Evolutionary conservation across 2,888 invertebrate genomes (phyloP), one percentile per base, ranked within the genome.

Genomic region (Drosophila longiperda): DNA sequence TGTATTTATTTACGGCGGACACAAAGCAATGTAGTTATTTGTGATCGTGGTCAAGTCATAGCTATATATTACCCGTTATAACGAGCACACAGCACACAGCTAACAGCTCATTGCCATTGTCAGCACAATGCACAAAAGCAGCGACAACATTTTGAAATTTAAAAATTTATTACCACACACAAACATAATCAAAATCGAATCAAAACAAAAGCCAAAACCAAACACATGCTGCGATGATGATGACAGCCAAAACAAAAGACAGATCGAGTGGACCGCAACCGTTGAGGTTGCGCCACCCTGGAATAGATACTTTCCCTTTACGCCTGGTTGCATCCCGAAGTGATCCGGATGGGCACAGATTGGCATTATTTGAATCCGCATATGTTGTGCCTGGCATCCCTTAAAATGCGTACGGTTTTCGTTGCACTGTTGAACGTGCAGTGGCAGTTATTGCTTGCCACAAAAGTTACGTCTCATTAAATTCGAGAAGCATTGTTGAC

Each of bases 181-280:
- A 88, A 90, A 90, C 87, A 86, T 90, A 81, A 87, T 87, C 90
- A 86, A 83, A 87, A 77, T 82, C 80, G 32, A 76, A 87, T 87
- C 90, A 87, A 82, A 90, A 87, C 89, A 87, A 88, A 67, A 70
- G 53, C 50, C 45, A 54, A 61, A 53, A 54, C 20, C 36, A 54
- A 29, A 60, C 64, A 70, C 84, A 73, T 73, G 82, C 76, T 83
- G 84, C n/a, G 66, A 12, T 61, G 74, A 73, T 84, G 75, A 81
- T 74, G 74, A 81, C 74, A 79, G 67, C 73, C 77, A 48, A 36
- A 57, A 67, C 59, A 73, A 58, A 53, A 59, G 58, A 83, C 50
- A 54, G 58, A 83, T 72, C 42, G 71, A 11, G 38, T 29, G 48
- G 66, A 61, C 73, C 66, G 66, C 63, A 70, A 57, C 58, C 73